Base-by-base conservation (phyloP, 1,140 invertebrate genomes). In the Melanaphis sacchari region DNA sequence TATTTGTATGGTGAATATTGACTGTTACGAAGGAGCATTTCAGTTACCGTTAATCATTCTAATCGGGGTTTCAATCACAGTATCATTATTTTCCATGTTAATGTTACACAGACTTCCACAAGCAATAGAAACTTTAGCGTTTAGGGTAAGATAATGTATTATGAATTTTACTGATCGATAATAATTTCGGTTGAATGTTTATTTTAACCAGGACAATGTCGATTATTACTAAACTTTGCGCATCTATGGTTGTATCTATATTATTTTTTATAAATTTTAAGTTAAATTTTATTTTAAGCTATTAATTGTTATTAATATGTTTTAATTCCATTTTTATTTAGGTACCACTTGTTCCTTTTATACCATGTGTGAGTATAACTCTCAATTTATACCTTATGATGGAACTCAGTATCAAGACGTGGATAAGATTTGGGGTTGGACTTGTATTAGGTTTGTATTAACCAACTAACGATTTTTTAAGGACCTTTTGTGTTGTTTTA, bases 381-480 rank as follows among this genome's bases (percentile, higher is more conserved):
- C 95, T 97, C 49, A 97, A 97, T 94, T 95, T 97, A 52, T 96
- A 97, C 94, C 95, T 97, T 4, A 97, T 97, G 96, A 95, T 97
- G 94, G 96, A 96, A 94, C 94, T 97, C 26, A 96, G 96, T 84
- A 94, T 94, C 21, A 94, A 96, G 38, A 97, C 97, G 0, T 97
- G 97, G 97, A 95, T 97, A 82, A 94, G 96, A 94, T 96, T 97
- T 94, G 94, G 93, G 7, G 95, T 97, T 21, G 97, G 97, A 97
- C 96, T 97, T 94, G 82, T 94, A 41, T 94, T 95, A 11, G 95
- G 95, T 95, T 93, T 41, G 91, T 85, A 49, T 41, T 26, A 2
- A 40, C 31, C 0, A n/a, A n/a, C 59, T 18, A 5, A 76, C 31
- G 5, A 18, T 36, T n/a, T 76, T 76, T n/a, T 18, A n/a, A 4